Conservation (phyloP, 2,888 invertebrate genomes). For the Idaea biselata region DNA sequence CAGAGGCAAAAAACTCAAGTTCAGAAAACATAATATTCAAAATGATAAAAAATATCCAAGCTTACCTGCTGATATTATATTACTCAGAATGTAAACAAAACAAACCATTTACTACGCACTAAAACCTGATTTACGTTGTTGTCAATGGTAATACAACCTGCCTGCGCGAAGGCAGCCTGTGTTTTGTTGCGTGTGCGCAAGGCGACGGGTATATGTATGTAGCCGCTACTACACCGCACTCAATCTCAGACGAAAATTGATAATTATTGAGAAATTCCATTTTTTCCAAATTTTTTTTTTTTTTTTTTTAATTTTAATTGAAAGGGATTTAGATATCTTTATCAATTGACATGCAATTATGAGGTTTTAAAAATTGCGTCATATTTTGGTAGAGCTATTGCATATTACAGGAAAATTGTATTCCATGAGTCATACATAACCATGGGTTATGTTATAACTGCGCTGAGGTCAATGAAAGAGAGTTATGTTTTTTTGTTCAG, state of each 20-base stretch:
- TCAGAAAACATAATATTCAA: too few relatives aligned
- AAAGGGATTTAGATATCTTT: too few relatives aligned
- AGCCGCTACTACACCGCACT: not conserved
- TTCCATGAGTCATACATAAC: too few relatives aligned
- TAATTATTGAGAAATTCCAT: not conserved
- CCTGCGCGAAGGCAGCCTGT: not conserved
- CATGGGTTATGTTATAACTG: too few relatives aligned
- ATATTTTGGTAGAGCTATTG: too few relatives aligned
- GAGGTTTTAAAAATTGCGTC: too few relatives aligned
- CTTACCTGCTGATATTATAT: not conserved
- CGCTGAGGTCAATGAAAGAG: too few relatives aligned
- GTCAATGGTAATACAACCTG: not conserved
- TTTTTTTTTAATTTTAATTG: too few relatives aligned
- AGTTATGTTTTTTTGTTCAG: too few relatives aligned
- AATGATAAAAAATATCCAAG: not conserved
- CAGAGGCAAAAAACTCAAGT: too few relatives aligned
- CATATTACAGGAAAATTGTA: too few relatives aligned
- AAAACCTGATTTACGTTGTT: not conserved
- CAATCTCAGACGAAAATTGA: not conserved
- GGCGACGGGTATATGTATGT: not conserved
- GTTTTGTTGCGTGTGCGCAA: not conserved
- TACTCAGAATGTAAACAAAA: not conserved
- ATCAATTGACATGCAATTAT: too few relatives aligned
- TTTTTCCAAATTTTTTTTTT: not conserved
- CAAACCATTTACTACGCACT: not conserved